Percentiles rank a stretch among this genome's conserved stretches.
These are phyloP conservation scores for Plotosus lineatus DNA, from an alignment of 2,113 vertebrate genomes.

Conservation along the genomic window DNA sequence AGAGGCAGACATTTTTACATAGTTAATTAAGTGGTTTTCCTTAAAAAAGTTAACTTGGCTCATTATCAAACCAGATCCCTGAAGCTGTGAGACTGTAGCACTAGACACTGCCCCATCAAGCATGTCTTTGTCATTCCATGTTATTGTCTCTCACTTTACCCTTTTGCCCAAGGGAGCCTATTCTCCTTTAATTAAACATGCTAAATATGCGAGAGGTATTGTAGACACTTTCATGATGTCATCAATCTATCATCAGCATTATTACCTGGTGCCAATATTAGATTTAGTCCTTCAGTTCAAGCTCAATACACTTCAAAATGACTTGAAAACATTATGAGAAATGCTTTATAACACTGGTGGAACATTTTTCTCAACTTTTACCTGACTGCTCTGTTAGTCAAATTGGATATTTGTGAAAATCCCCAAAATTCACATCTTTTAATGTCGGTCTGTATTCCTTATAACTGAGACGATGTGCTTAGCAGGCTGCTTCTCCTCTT, in stretches of 20 bases:
- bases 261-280: neutral
- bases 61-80: neutral
- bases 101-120: neutral
- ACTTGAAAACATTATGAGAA: neutral
- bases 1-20: neutral
- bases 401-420: conserved; percentile 44
- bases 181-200: conserved; percentile 39
- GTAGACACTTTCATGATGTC: conserved; percentile 2
- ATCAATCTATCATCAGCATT: neutral
- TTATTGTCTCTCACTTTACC: conserved; percentile 1
- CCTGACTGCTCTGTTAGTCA: conserved; percentile 39
- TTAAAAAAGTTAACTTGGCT: conserved; percentile 6
- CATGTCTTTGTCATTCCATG: conserved; percentile 11
- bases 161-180: neutral
- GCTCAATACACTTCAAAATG: neutral
- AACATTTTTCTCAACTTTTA: conserved; percentile 32
- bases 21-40: neutral
- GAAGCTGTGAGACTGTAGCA: neutral
- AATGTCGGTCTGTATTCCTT: conserved; percentile 35
- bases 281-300: conserved; percentile 2
- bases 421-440: conserved; percentile 31
- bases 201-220: conserved; percentile 12
- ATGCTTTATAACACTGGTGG: neutral
- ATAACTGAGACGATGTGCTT: conserved; percentile 45
- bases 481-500: conserved; percentile 40